These are phyloP conservation scores for Austrolebias charrua DNA, from an alignment of 2,797 vertebrate species.

Conservation along the genomic window DNA sequence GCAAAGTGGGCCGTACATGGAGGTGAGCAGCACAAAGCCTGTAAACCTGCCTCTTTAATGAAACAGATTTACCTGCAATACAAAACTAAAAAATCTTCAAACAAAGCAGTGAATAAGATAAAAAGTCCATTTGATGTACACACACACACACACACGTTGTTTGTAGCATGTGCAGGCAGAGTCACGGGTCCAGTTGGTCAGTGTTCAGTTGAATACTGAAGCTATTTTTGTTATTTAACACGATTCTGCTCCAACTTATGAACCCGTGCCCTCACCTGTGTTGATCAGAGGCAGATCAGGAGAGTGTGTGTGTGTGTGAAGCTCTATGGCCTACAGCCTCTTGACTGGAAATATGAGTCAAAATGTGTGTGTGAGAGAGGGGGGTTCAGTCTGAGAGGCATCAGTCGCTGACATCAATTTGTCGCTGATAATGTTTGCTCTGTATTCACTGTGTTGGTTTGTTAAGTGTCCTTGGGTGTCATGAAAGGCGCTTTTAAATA, in stretches of 20 bases:
- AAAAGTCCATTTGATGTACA: slow-evolving; percentile 13
- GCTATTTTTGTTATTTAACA: too few species aligned
- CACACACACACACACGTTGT: neutral
- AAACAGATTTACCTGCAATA: slow-evolving; percentile 28
- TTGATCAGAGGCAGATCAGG: too few species aligned
- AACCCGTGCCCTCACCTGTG: too few species aligned
- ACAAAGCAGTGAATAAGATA: slow-evolving; percentile 22
- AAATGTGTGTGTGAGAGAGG: too few species aligned
- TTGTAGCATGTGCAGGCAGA: neutral
- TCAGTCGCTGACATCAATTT: too few species aligned
- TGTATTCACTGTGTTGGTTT: too few species aligned
- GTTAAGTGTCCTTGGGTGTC: too few species aligned
- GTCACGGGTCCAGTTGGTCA: slow-evolving; percentile 19
- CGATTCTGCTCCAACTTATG: too few species aligned
- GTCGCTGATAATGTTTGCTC: too few species aligned
- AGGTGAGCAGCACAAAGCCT: slow-evolving; percentile 16
- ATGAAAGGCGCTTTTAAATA: too few species aligned
- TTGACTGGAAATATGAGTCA: slow-evolving; percentile 19
- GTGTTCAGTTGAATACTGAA: neutral
- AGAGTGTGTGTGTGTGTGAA: neutral
- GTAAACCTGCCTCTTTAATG: slow-evolving; percentile 35
- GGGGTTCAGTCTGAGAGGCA: too few species aligned
- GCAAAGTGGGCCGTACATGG: neutral
- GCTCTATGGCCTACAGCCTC: neutral
- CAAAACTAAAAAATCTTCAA: neutral